Percentiles rank a stretch among this genome's conserved stretches.
phyloP scores from a whole-genome alignment of 1,140 invertebrate genomes.

The Dufourea novaeangliae region DNA sequence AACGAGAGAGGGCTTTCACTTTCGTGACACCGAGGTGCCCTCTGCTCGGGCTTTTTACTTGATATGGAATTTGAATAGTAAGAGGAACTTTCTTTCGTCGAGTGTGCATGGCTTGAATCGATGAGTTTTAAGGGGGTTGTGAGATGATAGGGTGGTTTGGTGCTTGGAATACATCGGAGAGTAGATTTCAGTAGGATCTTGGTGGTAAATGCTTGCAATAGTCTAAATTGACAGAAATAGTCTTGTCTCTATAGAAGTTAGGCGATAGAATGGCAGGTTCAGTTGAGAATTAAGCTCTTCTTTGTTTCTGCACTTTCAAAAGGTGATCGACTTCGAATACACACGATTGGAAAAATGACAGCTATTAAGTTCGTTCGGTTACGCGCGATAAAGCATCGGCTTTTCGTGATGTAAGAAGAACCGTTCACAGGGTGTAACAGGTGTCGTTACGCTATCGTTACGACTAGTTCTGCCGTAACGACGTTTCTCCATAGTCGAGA shows the following conservation, averaged over 20 bases:
- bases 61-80: slow-evolving; percentile 22
- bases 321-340: background rate
- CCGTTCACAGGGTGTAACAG: slow-evolving; percentile 16
- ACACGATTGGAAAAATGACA: slow-evolving; percentile 16
- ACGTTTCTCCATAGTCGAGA: slow-evolving; percentile 22
- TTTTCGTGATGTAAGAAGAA: slow-evolving; percentile 44
- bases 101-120: background rate
- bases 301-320: background rate
- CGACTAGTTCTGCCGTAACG: slow-evolving; percentile 9
- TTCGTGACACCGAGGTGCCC: background rate
- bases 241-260: no score
- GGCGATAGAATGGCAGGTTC: no score
- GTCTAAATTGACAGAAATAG: no score
- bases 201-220: no score
- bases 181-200: no score
- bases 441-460: slow-evolving; percentile 43
- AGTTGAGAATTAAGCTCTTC: no score
- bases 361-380: slow-evolving; percentile 5
- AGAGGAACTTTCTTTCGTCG: background rate
- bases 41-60: slow-evolving; percentile 5
- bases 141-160: no score
- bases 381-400: slow-evolving; percentile 22
- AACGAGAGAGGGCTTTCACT: slow-evolving; percentile 41
- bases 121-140: no score
- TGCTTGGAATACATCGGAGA: no score